Evolutionary conservation across 2,888 invertebrate species (phyloP), one percentile per base, ranked within the genome.

Genomic region (Xanthia icteritia): DNA sequence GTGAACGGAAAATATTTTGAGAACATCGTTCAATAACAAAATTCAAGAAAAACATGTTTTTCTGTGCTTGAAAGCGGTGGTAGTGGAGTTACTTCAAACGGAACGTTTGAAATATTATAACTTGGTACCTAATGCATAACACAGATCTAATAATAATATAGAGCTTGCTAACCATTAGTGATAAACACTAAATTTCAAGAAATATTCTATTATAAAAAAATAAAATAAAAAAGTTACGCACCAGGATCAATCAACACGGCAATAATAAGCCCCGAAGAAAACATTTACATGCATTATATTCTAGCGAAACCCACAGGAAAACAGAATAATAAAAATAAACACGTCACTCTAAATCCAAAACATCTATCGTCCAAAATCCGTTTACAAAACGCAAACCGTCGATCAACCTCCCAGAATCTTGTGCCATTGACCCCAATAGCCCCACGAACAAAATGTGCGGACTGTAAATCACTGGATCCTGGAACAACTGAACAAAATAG

Each of bases 391-490:
- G 70, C 56, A 73, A 88, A 82, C 69, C 69, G 66, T 82, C 82
- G 78, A 81, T 86, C 81, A 83, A 77, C 79, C 48, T 73, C 9
- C 69, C 73, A 82, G 77, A 84, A 84, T 82, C 82, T 79, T 73
- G 64, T 73, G 58, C 86, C 73, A 81, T 83, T 79, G 81, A 83
- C 81, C 80, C 76, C 56, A 78, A 80, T 87, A 84, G 83, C 86
- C 86, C 85, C 91, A 91, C 90, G 91, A 81, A 90, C 89, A 87
- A 91, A 92, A 91, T 91, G 92, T 89, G 87, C 90, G 88, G 84
- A 77, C 87, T 79, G 90, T 94, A 93, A 93, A 94, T 94, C 93
- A 93, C 89, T 72, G 69, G 70, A 72, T 77, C 73, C 76, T 65
- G 84, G 65, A 80, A 86, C 83, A 86, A 76, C 83, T 83, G 87